Percentiles rank a stretch among this genome's conserved stretches.
Evolutionary conservation across 2,888 invertebrate genomes (phyloP).

Genomic region (Cosmia trapezina): DNA sequence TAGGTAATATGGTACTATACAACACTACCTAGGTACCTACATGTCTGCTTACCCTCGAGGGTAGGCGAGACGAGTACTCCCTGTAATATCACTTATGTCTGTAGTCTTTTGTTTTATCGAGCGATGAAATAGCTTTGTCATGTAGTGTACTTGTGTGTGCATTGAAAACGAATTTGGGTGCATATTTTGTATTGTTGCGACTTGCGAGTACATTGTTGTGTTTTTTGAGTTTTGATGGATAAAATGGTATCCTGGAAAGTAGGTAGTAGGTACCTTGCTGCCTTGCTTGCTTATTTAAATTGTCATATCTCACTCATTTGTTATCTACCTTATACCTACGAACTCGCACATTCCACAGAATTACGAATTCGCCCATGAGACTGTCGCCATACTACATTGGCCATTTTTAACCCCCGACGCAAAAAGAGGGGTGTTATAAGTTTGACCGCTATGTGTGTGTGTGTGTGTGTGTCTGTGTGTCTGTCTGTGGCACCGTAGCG

Average conservation of each 20-base stretch:
- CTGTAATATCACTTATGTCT: constrained; percentile 33
- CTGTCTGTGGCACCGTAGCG: no score
- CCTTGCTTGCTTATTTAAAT: not conserved
- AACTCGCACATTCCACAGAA: no score
- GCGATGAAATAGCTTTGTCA: constrained; percentile 32
- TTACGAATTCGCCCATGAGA: not conserved
- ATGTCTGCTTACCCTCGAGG: constrained; percentile 40
- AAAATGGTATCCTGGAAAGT: not conserved
- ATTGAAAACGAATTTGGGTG: constrained; percentile 25
- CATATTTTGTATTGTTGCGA: not conserved
- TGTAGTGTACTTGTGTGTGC: constrained; percentile 14
- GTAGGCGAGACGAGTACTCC: constrained; percentile 49
- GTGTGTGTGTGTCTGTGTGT: no score
- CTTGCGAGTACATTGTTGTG: not conserved
- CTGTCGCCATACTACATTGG: not conserved
- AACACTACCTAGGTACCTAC: constrained; percentile 10
- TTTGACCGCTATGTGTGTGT: no score
- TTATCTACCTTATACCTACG: not conserved
- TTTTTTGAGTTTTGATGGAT: not conserved
- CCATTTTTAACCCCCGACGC: no score
- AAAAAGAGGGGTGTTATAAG: no score
- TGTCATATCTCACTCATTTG: not conserved
- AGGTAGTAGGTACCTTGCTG: not conserved
- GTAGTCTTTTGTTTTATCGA: constrained; percentile 45
- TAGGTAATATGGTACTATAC: constrained; percentile 21